Percentiles rank a stretch among this genome's conserved stretches.
These are phyloP conservation scores for Melanostigma gelatinosum DNA, from an alignment of 2,113 vertebrate genomes.

Conservation along the genomic window DNA sequence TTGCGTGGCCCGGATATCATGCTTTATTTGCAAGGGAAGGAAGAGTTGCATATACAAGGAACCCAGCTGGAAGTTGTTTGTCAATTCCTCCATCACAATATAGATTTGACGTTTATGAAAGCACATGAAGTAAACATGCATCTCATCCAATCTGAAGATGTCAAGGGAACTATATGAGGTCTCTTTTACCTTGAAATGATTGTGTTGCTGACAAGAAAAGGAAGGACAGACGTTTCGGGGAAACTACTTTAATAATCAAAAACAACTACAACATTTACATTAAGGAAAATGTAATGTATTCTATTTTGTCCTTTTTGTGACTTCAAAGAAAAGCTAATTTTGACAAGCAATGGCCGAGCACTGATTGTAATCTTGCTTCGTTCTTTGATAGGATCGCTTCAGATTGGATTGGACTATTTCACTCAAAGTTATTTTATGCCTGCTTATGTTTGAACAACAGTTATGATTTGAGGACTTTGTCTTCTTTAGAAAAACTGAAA, in stretches of 20 bases:
- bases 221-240: not conserved
- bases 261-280: not conserved
- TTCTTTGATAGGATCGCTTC: not conserved
- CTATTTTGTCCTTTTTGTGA: not conserved
- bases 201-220: not conserved
- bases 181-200: accelerated
- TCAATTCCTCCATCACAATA: not conserved
- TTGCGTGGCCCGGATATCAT: slow-evolving; percentile 41
- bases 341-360: not conserved
- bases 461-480: not conserved
- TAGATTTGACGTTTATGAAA: not conserved
- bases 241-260: not conserved
- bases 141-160: not conserved
- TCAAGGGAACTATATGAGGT: not conserved
- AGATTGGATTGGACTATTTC: not conserved
- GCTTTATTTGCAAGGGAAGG: slow-evolving; percentile 36
- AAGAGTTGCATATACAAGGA: slow-evolving; percentile 28
- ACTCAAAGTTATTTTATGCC: not conserved
- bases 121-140: not conserved
- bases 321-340: not conserved
- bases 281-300: not conserved
- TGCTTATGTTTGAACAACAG: not conserved
- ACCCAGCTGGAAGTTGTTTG: slow-evolving; percentile 30
- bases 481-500: not conserved
- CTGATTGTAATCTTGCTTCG: not conserved